Conservation (phyloP, 2,888 invertebrate species). For the Drosophila eohydei region DNA sequence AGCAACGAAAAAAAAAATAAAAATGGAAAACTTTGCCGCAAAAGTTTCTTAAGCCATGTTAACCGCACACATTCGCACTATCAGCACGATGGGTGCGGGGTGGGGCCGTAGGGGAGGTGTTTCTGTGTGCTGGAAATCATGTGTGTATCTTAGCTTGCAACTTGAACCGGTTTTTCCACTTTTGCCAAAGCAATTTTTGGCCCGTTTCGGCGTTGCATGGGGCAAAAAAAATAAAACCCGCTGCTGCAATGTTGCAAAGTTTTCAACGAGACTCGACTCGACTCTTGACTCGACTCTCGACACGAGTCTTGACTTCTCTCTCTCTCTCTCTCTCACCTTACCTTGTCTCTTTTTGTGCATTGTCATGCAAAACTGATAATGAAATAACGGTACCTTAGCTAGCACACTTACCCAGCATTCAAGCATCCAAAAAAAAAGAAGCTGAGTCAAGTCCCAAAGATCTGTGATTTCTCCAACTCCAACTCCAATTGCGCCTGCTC, state of each 20-base stretch:
- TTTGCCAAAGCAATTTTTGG: slow-evolving; percentile 81
- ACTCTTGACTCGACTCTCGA: slow-evolving; percentile 34
- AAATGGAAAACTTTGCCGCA: slow-evolving; percentile 40
- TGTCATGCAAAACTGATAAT: slow-evolving; percentile 80
- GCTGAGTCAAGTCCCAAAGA: slow-evolving; percentile 21
- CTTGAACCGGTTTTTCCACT: slow-evolving; percentile 79
- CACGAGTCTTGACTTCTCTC: slow-evolving; percentile 30
- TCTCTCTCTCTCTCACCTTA: not conserved
- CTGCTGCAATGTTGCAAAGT: slow-evolving; percentile 59
- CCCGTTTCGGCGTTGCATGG: slow-evolving; percentile 42
- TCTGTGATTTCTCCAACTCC: slow-evolving; percentile 25
- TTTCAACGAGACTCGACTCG: slow-evolving; percentile 47
- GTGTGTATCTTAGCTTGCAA: slow-evolving; percentile 67
- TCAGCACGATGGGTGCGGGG: slow-evolving; percentile 31
- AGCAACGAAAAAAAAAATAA: slow-evolving; percentile 2
- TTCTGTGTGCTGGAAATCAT: slow-evolving; percentile 25
- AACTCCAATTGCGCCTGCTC: slow-evolving; percentile 16
- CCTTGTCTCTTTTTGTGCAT: slow-evolving; percentile 54
- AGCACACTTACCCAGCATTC: slow-evolving; percentile 16
- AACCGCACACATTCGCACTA: slow-evolving; percentile 78
- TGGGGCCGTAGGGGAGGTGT: not conserved
- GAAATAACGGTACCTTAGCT: slow-evolving; percentile 70
- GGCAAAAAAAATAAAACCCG: slow-evolving; percentile 30
- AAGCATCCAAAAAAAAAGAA: not conserved
- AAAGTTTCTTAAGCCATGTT: slow-evolving; percentile 81